These are phyloP conservation scores for Fopius arisanus DNA, from an alignment of 1,140 invertebrate genomes.

Conservation along the genomic window DNA sequence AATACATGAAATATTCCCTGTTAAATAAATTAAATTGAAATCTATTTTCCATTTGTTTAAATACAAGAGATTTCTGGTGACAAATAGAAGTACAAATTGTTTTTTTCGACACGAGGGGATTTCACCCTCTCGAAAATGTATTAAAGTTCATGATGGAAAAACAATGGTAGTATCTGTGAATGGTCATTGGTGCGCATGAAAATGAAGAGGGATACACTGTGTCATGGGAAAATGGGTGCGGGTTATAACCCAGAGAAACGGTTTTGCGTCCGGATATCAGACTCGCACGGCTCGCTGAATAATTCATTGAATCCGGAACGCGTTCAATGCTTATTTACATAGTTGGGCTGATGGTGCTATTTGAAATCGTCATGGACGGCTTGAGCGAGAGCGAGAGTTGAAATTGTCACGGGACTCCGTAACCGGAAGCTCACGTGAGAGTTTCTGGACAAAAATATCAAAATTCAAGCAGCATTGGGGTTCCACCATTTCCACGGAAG, in stretches of 20 bases:
- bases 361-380: slow-evolving; percentile 41
- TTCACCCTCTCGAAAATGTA: neutral
- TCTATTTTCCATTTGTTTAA: no score
- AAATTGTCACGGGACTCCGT: neutral
- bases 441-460: neutral
- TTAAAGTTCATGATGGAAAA: neutral
- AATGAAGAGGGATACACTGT: slow-evolving; percentile 13
- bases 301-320: slow-evolving; percentile 41
- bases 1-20: no score
- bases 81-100: no score
- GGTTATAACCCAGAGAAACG: slow-evolving; percentile 24
- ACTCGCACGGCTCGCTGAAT: slow-evolving; percentile 39
- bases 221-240: slow-evolving; percentile 40
- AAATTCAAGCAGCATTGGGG: neutral
- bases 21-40: no score
- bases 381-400: slow-evolving; percentile 18
- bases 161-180: slow-evolving; percentile 18
- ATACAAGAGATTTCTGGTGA: no score
- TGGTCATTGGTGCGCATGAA: neutral
- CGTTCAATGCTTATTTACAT: slow-evolving; percentile 43
- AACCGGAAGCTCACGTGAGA: slow-evolving; percentile 22
- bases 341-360: slow-evolving; percentile 32
- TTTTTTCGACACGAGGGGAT: no score
- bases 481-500: neutral
- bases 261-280: slow-evolving; percentile 42